phyloP scores from a whole-genome alignment of 1,140 invertebrate genomes.

The Halesus radiatus region DNA sequence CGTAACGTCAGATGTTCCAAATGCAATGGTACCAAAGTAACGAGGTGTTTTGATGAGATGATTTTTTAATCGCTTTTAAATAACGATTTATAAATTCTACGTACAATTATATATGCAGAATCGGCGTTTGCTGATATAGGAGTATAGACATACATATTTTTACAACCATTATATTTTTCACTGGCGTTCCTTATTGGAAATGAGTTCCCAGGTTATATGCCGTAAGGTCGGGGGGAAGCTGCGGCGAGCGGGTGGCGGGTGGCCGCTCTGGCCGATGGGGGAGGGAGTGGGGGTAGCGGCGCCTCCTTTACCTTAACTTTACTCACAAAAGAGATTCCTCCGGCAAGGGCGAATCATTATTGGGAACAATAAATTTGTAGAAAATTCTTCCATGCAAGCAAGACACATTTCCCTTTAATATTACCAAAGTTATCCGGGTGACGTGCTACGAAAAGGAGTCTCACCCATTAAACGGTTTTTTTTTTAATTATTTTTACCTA shows the following conservation, averaged over 20 bases:
- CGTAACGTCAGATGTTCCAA: too few relatives aligned
- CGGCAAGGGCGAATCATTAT: constrained; percentile 53
- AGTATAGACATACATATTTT: too few relatives aligned
- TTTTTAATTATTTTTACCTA: background rate
- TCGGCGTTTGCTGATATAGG: too few relatives aligned
- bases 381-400: constrained; percentile 55
- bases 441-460: constrained; percentile 12
- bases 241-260: background rate
- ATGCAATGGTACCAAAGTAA: too few relatives aligned
- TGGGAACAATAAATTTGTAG: constrained; percentile 57
- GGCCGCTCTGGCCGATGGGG: background rate
- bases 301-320: constrained; percentile 35
- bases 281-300: background rate
- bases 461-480: background rate
- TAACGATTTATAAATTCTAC: too few relatives aligned
- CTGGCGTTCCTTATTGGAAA: too few relatives aligned
- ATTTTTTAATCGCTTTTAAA: too few relatives aligned
- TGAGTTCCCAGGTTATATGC: too few relatives aligned
- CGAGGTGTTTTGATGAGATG: too few relatives aligned
- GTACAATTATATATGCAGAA: too few relatives aligned
- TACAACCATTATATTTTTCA: too few relatives aligned
- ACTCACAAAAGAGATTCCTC: constrained; percentile 53
- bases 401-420: constrained; percentile 57
- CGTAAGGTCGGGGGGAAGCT: background rate
- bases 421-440: constrained; percentile 42